Base-by-base conservation (phyloP, 2,888 invertebrate genomes). In the Antheraea assamensis region DNA sequence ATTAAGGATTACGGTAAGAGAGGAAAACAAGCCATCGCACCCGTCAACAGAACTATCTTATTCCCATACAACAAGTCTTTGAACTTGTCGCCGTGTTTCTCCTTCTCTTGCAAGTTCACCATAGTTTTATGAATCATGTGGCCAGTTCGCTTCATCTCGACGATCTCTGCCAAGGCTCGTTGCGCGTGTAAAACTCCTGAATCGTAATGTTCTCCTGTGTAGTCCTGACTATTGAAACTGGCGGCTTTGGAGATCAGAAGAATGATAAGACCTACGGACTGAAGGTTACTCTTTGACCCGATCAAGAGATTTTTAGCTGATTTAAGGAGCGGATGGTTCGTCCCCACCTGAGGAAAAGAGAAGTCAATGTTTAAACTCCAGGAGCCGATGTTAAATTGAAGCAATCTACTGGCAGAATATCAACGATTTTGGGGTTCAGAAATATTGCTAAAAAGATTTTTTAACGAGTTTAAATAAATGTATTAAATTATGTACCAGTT, bases 121-220 rank as follows among this genome's bases (percentile, higher is more conserved):
- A 93, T 91, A 0, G 92, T 88, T 81, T 90, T 93, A 71, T 94
- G 94, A 68, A 94, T 90, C 82, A 93, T 84, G 77, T 94, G 94
- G 0, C 93, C 94, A 0, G 92, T 94, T 24, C 94, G 82, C 79
- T 94, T 94, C 94, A 94, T 94, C 83, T 94, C 94, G 64, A 94
- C 93, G 1, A 95, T 93, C 80, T 94, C 95, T 0, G 94, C 93
- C 72, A 95, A 79, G 1, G 92, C 95, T 78, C 95, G 87, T 83
- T 95, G 95, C 19, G 94, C 84, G 84, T 95, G 92, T 73, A 95
- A 81, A 0, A 94, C 88, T 4, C 90, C 92, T 0, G 91, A 92
- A 42, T 90, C 88, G 49, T 91, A 88, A 2, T 87, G 88, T n/a
- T 92, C 90, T 21, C 81, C 78, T 2, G 81, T 84, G 73, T 83